Base-by-base conservation (phyloP, 2,888 invertebrate genomes). In the Monochamus alternatus region DNA sequence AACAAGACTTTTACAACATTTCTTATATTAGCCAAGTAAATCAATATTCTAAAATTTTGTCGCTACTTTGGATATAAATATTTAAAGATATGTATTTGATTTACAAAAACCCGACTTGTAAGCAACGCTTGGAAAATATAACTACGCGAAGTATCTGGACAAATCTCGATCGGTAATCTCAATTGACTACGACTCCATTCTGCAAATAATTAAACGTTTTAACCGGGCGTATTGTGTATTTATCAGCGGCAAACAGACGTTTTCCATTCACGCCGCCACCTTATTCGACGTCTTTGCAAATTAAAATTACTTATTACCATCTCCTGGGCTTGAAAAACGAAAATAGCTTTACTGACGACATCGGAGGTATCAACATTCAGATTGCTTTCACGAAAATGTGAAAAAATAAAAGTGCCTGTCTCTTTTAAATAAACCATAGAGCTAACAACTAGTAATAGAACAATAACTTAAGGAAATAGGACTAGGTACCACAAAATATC, bases 191-290 rank as follows among this genome's bases (percentile, higher is more conserved):
- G 60, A 32, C 60, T 60, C 62, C 62, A 70, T 60, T 60, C 60
- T 32, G 5, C 4, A 60, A 82, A 83, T 84, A 84, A 84, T 84
- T 84, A 83, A 84, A 84, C 83, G 84, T 72, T 83, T 84, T 83
- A 83, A 84, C 81, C 80, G 80, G 78, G 80, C 76, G 83, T 80
- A 84, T 84, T 84, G 83, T 84, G 82, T 84, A 85, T 84, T 85
- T 84, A 85, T 85, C 85, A 84, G 83, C 81, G 75, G 78, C 79
- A 82, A 85, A 83, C 85, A 85, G 84, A 84, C 84, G 79, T 81
- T 83, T 81, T 82, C 82, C 80, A 82, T 81, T 81, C 80, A 47
- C 76, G 30, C 59, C 74, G 69, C 73, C 80, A 80, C 76, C 82
- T 82, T 82, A 78, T 80, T 77, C 76, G 78, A 76, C 81, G 78